A percentile compares a stretch with the other conserved stretches of the same genome.
These are phyloP conservation scores for Tringa solitaria DNA, from an alignment of 2,113 vertebrate species.

Conservation along the genomic window DNA sequence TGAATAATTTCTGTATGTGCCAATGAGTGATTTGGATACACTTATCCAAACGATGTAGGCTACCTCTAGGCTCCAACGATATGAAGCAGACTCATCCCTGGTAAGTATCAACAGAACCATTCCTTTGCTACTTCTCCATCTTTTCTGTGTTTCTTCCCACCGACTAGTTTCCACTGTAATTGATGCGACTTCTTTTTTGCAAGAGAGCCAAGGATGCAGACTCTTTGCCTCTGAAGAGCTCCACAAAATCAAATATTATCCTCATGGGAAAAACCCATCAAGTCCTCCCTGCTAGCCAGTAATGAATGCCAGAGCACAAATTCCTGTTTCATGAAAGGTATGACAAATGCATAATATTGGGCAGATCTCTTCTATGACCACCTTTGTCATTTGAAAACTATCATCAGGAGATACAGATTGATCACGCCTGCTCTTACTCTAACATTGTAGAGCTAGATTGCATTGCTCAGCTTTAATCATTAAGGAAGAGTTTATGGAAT, in stretches of 20 bases:
- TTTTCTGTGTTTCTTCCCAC: background rate
- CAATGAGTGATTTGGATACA: background rate
- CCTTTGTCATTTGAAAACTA: background rate
- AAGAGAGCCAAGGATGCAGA: background rate
- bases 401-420: background rate
- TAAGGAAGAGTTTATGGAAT: background rate
- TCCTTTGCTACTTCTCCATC: background rate
- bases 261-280: background rate
- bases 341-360: background rate
- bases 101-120: background rate
- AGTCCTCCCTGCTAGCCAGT: background rate
- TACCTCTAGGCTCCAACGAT: background rate
- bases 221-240: background rate
- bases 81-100: background rate
- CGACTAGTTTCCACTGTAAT: background rate
- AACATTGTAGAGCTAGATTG: background rate
- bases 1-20: background rate
- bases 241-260: background rate
- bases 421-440: background rate
- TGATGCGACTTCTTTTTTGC: fast-evolving
- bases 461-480: background rate
- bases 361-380: background rate
- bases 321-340: background rate
- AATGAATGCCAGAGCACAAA: background rate
- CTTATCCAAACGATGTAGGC: background rate